phyloP scores from a whole-genome alignment of 2,113 vertebrate species.

The Tetrax tetrax region DNA sequence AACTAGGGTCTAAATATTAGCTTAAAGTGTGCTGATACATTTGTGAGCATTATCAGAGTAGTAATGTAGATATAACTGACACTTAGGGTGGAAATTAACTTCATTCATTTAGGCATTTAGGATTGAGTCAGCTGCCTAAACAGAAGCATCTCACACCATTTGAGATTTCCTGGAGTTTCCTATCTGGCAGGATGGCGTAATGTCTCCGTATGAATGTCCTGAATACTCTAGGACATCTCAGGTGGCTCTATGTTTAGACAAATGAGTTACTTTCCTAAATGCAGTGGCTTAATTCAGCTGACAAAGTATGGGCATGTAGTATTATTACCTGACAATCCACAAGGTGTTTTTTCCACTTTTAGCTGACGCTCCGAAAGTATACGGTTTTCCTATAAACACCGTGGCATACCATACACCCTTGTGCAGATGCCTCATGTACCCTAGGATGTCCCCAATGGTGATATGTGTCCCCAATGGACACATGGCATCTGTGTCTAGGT shows the following conservation, averaged over 20 bases:
- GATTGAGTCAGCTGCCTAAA: not conserved
- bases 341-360: not conserved
- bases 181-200: not conserved
- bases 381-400: not conserved
- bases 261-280: not conserved
- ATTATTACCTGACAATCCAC: not conserved
- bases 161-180: not conserved
- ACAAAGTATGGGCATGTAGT: not conserved
- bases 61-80: slow-evolving; percentile 21
- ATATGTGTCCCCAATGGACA: too few relatives aligned
- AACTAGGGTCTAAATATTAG: slow-evolving; percentile 15
- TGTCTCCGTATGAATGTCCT: not conserved
- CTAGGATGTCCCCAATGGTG: too few relatives aligned
- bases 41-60: slow-evolving; percentile 32
- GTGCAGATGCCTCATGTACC: not conserved
- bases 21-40: slow-evolving; percentile 31
- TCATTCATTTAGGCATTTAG: not conserved
- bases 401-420: too few relatives aligned
- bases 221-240: not conserved
- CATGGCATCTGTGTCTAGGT: not conserved
- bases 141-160: not conserved
- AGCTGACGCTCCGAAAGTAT: not conserved
- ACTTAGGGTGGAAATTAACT: not conserved
- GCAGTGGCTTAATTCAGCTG: not conserved
- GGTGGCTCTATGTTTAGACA: not conserved